Percentiles rank a stretch among this genome's conserved stretches.
These are phyloP conservation scores for Yponomeuta malinellus DNA, from an alignment of 2,888 invertebrate genomes.

Conservation along the genomic window DNA sequence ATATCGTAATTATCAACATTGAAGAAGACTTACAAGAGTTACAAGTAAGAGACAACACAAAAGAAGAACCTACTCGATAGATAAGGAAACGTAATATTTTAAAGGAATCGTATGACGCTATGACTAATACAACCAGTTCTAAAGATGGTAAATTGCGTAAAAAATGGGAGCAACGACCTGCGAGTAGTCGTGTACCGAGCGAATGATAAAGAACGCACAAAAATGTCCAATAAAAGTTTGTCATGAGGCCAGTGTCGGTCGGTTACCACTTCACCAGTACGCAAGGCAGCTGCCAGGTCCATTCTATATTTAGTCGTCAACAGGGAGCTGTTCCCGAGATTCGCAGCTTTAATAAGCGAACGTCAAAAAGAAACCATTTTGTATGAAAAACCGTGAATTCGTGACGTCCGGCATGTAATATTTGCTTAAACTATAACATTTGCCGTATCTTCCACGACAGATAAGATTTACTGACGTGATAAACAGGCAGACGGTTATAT, in stretches of 20 bases:
- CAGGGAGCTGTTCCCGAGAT: conserved; percentile 37
- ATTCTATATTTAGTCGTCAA: conserved; percentile 48
- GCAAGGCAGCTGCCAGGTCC: conserved; percentile 32
- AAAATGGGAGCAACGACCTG: conserved; percentile 43
- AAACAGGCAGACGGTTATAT: neutral
- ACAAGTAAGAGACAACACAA: too few species aligned
- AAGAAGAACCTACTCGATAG: too few species aligned
- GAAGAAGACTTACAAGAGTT: too few species aligned
- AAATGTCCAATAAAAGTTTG: conserved; percentile 44
- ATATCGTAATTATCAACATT: neutral
- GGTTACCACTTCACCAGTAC: conserved; percentile 15
- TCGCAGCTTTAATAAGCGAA: conserved; percentile 21
- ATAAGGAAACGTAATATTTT: neutral
- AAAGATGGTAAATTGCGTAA: conserved; percentile 33
- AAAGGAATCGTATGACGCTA: neutral
- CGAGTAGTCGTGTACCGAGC: conserved; percentile 33
- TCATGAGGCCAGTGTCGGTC: conserved; percentile 27
- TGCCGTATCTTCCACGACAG: neutral
- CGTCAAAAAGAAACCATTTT: neutral
- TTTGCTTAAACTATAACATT: neutral
- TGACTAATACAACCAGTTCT: neutral
- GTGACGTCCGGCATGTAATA: neutral
- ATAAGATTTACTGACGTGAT: neutral
- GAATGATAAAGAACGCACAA: conserved; percentile 43
- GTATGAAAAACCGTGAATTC: neutral